Conservation (phyloP, 2,888 invertebrate genomes). For the Dascillus cervinus region DNA sequence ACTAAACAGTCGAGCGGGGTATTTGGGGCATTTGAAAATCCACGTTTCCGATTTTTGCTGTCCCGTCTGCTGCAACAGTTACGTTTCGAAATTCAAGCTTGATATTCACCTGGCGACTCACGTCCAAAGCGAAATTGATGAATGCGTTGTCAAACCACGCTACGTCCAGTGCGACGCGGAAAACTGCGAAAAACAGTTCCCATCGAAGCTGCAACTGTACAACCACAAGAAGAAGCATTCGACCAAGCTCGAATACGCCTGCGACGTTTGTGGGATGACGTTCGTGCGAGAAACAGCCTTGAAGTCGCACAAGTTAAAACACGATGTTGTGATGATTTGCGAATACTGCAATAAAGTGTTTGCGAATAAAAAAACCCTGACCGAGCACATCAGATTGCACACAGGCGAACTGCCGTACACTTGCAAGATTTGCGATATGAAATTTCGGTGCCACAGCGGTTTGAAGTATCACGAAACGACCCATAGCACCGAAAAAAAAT, state of each 20-base stretch:
- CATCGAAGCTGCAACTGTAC: conserved; percentile 19
- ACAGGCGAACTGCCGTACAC: conserved; percentile 20
- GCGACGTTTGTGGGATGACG: background rate
- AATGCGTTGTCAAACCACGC: background rate
- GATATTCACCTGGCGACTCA: conserved; percentile 19
- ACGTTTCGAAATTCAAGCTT: conserved; percentile 16
- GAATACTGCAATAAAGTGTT: background rate
- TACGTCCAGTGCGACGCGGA: conserved; percentile 4
- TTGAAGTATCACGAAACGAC: conserved; percentile 16
- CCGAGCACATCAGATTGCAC: conserved; percentile 23
- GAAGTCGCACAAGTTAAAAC: background rate
- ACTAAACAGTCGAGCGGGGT: conserved; percentile 20
- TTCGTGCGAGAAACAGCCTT: background rate
- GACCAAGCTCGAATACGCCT: background rate
- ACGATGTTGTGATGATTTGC: background rate
- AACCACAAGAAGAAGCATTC: conserved; percentile 18
- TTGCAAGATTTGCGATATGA: conserved; percentile 20
- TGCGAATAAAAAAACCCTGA: conserved; percentile 19
- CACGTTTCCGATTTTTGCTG: conserved; percentile 21
- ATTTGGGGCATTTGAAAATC: conserved; percentile 18
- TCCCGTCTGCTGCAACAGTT: conserved; percentile 22
- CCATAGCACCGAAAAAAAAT: conserved; percentile 18
- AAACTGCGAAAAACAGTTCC: conserved; percentile 15
- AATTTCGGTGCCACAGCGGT: conserved; percentile 20
- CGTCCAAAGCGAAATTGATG: background rate